Base-by-base conservation (phyloP, 1,140 invertebrate genomes). In the Ceratosolen fusciceps region DNA sequence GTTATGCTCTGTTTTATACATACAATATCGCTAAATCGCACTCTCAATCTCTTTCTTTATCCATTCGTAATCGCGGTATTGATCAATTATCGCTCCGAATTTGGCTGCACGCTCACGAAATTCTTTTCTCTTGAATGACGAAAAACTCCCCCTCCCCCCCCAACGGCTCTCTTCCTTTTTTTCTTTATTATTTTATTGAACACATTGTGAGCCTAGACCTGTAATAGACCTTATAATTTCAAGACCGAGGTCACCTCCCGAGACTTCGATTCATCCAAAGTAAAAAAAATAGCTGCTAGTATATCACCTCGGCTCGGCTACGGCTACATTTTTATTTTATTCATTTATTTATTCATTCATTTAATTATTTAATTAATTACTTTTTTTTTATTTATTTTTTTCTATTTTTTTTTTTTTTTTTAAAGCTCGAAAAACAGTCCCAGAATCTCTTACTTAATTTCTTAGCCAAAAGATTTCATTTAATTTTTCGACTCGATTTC, bases 181-280 rank as follows among this genome's bases (percentile, higher is more conserved):
- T 54, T 81, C 82, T 77, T 82, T 81, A 83, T 80, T 77, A 82
- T 80, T 72, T 77, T 82, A 43, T 85, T 86, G 85, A 86, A 86
- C 85, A 86, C 85, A 86, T 86, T 84, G 76, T 83, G 84, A 82
- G 85, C 84, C 85, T 85, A 87, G 83, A 87, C 43, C 72, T 80
- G n/a, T n/a, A n/a, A n/a, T 80, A 76, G 34, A 80, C 87, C 83
- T 85, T 88, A 87, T 85, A 87, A 86, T 87, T 85, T 83, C 83
- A 81, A 83, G 82, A 83, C 21, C 81, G 81, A 83, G 84, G 84
- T 85, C 49, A n/a, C n/a, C 72, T 76, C 73, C 73, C 73, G 73
- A 71, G 68, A 71, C 39, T 82, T 84, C 74, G 84, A 83, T 85
- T 83, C 82, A 83, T 85, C 78, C 80, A 75, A 85, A 85, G 85